Evolutionary conservation across 1,140 invertebrate genomes (phyloP).

Genomic region (Formica exsecta): DNA sequence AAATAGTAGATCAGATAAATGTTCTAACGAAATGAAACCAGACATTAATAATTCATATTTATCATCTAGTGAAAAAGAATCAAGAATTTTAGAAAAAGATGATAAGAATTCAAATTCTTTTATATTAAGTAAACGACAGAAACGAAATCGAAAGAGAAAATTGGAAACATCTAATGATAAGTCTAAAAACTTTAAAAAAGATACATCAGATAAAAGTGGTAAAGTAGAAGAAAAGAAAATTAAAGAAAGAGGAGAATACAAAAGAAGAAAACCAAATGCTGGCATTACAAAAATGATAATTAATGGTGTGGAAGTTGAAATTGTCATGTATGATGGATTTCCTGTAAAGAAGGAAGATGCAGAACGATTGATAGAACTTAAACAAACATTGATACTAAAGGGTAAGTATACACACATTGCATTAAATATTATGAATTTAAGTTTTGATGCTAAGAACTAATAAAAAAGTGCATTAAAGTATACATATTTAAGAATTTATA

Average conservation of each 20-base stretch:
- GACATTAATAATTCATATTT: not conserved
- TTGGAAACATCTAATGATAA: conserved; percentile 27
- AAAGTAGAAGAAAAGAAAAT: conserved; percentile 54
- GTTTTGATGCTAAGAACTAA: conserved; percentile 24
- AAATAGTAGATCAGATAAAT: conserved; percentile 44
- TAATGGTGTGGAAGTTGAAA: conserved; percentile 89
- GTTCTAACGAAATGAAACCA: conserved; percentile 60
- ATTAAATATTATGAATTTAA: not conserved
- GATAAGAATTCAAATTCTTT: conserved; percentile 43
- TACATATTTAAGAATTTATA: not conserved
- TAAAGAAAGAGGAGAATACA: conserved; percentile 75
- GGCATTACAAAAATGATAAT: conserved; percentile 87
- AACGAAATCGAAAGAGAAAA: conserved; percentile 75
- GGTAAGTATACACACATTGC: conserved; percentile 80
- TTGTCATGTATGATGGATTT: conserved; percentile 90
- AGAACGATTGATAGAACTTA: conserved; percentile 88
- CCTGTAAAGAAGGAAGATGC: conserved; percentile 91
- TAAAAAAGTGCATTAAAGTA: not conserved
- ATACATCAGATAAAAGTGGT: not conserved
- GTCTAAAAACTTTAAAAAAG: conserved; percentile 27
- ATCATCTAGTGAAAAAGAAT: conserved; percentile 26
- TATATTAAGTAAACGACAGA: conserved; percentile 80
- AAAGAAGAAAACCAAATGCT: conserved; percentile 86
- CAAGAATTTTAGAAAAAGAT: conserved; percentile 33
- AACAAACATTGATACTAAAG: conserved; percentile 89